phyloP scores from a whole-genome alignment of 2,797 vertebrate species.

The Gambelia wislizenii region DNA sequence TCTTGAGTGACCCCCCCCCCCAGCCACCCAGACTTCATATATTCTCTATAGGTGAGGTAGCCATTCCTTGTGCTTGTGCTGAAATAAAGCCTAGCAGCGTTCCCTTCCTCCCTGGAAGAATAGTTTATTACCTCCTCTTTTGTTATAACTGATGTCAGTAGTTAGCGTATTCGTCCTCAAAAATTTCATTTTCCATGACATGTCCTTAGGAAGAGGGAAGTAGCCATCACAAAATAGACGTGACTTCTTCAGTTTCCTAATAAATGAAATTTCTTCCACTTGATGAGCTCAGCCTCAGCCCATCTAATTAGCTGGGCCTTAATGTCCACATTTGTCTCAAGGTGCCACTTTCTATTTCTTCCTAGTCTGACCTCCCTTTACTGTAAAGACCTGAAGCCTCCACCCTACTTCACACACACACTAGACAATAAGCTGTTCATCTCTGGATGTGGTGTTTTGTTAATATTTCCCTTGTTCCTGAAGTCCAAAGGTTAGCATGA shows the following conservation, averaged over 20 bases:
- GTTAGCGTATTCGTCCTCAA: conserved; percentile 25
- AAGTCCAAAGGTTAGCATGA: not conserved
- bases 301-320: conserved; percentile 51
- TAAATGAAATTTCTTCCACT: conserved; percentile 63
- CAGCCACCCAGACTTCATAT: not conserved
- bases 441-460: conserved; percentile 38
- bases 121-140: not conserved
- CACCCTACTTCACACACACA: not conserved
- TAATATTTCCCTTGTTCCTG: not conserved
- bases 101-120: not conserved
- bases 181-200: conserved; percentile 33
- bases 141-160: not conserved
- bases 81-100: not conserved
- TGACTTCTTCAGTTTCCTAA: conserved; percentile 18
- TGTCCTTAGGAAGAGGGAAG: conserved; percentile 27
- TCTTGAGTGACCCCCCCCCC: not conserved
- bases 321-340: conserved; percentile 44
- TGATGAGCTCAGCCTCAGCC: conserved; percentile 51
- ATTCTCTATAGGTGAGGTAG: not conserved
- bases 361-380: not conserved
- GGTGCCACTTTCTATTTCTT: conserved; percentile 54
- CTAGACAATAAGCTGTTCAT: conserved; percentile 19
- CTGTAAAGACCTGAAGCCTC: conserved; percentile 13
- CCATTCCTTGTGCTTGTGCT: not conserved
- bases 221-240: conserved; percentile 7